phyloP scores from a whole-genome alignment of 2,888 invertebrate species.

The Nephrocerus scutellatus region DNA sequence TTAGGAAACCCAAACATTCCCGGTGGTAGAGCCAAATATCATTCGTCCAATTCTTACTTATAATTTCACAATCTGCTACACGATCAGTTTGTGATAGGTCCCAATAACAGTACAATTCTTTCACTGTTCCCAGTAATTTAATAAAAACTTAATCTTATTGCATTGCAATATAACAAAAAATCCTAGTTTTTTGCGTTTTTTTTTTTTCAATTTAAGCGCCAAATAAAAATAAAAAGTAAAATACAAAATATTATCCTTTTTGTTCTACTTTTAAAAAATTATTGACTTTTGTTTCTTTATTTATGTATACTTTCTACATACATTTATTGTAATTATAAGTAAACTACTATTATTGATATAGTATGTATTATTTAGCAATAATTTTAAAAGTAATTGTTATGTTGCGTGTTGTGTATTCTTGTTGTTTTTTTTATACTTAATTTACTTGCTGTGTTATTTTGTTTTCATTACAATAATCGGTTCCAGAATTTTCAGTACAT shows the following conservation, averaged over 20 bases:
- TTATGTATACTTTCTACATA: conserved; percentile 24
- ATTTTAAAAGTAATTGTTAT: conserved; percentile 17
- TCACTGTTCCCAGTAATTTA: too few relatives aligned
- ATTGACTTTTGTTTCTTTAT: conserved; percentile 38
- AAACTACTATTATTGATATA: too few relatives aligned
- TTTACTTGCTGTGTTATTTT: conserved; percentile 33
- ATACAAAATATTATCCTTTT: conserved; percentile 11
- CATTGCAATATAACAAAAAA: not conserved
- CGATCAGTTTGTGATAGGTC: conserved; percentile 27
- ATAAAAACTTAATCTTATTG: too few relatives aligned
- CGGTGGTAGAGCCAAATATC: too few relatives aligned
- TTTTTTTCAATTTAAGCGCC: conserved; percentile 1
- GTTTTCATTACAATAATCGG: conserved; percentile 49
- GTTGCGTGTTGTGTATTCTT: conserved; percentile 5
- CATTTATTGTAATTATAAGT: conserved; percentile 23
- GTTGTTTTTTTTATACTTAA: conserved; percentile 6
- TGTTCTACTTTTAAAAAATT: conserved; percentile 46
- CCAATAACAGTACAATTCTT: too few relatives aligned
- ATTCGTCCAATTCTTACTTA: too few relatives aligned
- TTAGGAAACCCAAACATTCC: too few relatives aligned
- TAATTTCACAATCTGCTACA: conserved; percentile 1
- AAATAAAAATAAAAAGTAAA: not conserved
- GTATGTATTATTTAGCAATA: conserved; percentile 1
- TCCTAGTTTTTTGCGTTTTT: conserved; percentile 11
- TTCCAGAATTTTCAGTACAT: conserved; percentile 47